These are phyloP conservation scores for Mesorhabditis spiculigera DNA, from an alignment of 2,888 invertebrate species.

Conservation along the genomic window DNA sequence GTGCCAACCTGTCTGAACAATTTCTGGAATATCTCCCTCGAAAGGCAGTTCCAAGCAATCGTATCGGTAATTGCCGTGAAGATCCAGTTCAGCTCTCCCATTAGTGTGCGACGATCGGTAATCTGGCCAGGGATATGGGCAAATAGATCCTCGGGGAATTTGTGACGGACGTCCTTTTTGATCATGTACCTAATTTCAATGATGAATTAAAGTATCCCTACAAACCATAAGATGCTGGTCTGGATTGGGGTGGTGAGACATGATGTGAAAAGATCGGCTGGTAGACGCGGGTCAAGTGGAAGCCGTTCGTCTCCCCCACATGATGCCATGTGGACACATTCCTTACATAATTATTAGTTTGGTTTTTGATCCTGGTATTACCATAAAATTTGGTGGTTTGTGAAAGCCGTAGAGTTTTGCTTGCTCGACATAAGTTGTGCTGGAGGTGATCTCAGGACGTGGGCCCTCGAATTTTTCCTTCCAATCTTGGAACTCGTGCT, in stretches of 20 bases:
- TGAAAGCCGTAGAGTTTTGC: not conserved
- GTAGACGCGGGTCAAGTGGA: constrained; percentile 94
- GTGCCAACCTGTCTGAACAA: constrained; percentile 71
- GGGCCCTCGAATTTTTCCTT: constrained; percentile 8
- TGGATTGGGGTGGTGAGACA: constrained; percentile 97
- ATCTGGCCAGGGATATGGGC: constrained; percentile 78
- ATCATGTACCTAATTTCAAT: no score
- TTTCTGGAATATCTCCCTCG: constrained; percentile 86
- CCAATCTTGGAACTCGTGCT: constrained; percentile 60
- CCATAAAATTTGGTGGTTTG: not conserved
- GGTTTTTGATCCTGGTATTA: not conserved
- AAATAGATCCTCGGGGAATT: no score
- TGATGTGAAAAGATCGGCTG: constrained; percentile 93
- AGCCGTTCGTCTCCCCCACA: constrained; percentile 87
- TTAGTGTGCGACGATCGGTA: constrained; percentile 77
- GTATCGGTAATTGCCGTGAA: constrained; percentile 99
- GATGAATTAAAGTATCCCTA: no score
- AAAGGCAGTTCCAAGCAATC: constrained; percentile 95
- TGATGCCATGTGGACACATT: constrained; percentile 91
- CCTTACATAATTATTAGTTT: constrained; percentile 23
- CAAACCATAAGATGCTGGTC: constrained; percentile 61
- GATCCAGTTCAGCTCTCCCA: constrained; percentile 99
- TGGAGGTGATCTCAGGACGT: not conserved
- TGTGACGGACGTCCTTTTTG: no score
- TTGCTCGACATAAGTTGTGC: not conserved